Evolutionary conservation across 1,140 invertebrate species (phyloP).

Genomic region (Drosophila varians): DNA sequence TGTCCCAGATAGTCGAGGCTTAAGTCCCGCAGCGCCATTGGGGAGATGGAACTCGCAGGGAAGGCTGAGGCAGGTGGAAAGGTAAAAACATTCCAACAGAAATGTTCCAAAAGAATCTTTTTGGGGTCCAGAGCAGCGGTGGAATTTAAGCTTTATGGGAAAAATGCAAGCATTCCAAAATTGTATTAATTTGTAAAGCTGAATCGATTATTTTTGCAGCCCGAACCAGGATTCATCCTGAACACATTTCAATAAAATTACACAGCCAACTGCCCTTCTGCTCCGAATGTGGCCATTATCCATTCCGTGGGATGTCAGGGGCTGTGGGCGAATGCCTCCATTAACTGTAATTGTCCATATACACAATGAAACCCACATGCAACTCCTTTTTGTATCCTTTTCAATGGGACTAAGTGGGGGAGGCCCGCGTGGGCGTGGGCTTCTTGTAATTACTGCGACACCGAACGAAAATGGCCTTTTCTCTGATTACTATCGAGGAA

Average conservation of each 20-base stretch:
- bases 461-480: too few species aligned
- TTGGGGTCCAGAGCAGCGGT: background rate
- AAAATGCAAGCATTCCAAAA: background rate
- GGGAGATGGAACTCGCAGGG: background rate
- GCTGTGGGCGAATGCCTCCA: conserved; percentile 12
- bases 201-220: conserved; percentile 2
- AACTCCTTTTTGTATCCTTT: background rate
- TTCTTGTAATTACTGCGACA: background rate
- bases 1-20: background rate
- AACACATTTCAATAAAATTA: background rate
- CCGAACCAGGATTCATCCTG: background rate
- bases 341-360: conserved; percentile 32
- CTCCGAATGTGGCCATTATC: conserved; percentile 24
- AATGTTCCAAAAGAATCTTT: background rate
- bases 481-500: background rate
- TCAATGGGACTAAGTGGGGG: conserved; percentile 27
- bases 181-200: conserved; percentile 5
- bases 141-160: conserved; percentile 1
- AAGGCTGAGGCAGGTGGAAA: conserved; percentile 16
- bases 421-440: background rate
- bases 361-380: conserved; percentile 20
- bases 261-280: conserved; percentile 2
- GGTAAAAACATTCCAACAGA: conserved; percentile 9
- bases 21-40: background rate
- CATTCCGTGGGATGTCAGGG: conserved; percentile 7